Percentiles rank a stretch among this genome's conserved stretches.
Conservation (phyloP, 2,113 vertebrate species). For the Osmerus eperlanus region DNA sequence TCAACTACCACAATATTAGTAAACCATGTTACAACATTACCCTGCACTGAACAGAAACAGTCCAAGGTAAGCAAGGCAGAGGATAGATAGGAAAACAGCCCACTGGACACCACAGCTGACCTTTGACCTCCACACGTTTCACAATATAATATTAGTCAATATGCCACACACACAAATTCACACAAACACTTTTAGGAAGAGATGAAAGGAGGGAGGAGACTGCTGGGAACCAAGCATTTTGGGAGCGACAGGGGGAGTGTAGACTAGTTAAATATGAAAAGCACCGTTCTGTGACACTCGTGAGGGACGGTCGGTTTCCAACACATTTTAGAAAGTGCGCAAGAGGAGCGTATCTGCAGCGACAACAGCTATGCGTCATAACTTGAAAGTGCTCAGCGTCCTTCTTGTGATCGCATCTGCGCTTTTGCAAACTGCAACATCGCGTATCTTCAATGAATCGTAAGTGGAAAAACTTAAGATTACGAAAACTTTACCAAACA, state of each 20-base stretch:
- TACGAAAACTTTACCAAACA: no score
- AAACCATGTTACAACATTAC: not conserved
- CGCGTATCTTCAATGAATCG: conserved; percentile 43
- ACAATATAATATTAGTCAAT: conserved; percentile 5
- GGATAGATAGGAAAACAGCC: no score
- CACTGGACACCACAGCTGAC: no score
- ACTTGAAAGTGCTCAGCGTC: conserved; percentile 14
- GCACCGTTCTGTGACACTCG: not conserved
- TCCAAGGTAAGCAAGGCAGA: no score
- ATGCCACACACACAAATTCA: not conserved
- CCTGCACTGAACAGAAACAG: not conserved
- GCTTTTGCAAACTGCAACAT: conserved; percentile 31
- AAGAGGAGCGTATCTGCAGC: conserved; percentile 10
- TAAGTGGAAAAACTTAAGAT: conserved; percentile 32
- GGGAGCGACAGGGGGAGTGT: conserved; percentile 43
- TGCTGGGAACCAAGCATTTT: conserved; percentile 35
- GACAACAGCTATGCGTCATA: conserved; percentile 42
- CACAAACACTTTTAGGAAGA: not conserved
- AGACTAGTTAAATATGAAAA: conserved; percentile 34
- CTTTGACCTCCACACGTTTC: not conserved
- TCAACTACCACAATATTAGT: no score
- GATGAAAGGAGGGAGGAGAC: conserved; percentile 48
- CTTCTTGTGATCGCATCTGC: conserved; percentile 21
- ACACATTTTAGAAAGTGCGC: conserved; percentile 9
- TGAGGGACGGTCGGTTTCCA: not conserved